Evolutionary conservation across 2,888 invertebrate genomes (phyloP).

Genomic region (Anagyrus pseudococci): DNA sequence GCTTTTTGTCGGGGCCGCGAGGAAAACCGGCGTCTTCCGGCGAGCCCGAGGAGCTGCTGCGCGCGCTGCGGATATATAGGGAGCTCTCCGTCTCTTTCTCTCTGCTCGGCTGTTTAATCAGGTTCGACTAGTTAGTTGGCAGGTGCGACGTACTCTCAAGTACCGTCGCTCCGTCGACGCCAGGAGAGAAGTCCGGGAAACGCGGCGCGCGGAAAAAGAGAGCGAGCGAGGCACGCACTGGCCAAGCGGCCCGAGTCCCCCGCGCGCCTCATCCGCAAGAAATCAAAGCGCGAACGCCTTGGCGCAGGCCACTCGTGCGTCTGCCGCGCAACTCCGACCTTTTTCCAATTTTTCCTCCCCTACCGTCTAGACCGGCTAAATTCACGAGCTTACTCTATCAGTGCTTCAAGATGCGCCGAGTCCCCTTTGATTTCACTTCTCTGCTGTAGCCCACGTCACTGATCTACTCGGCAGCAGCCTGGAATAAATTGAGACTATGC

Average conservation of each 20-base stretch:
- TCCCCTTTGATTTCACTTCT: background rate
- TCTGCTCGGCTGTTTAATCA: slow-evolving; percentile 61
- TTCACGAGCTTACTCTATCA: background rate
- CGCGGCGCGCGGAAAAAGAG: background rate
- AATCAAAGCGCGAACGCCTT: background rate
- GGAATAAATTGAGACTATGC: no score
- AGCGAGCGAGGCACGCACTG: slow-evolving; percentile 7
- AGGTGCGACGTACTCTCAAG: slow-evolving; percentile 53
- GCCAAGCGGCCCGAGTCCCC: background rate
- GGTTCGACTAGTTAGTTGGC: slow-evolving; percentile 61
- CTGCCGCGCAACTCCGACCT: no score
- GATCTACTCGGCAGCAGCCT: no score
- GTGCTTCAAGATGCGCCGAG: no score
- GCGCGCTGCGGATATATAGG: background rate
- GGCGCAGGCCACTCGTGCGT: background rate
- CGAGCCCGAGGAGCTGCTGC: no score
- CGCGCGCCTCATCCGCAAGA: no score
- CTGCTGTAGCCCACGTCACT: background rate
- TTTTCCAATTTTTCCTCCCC: background rate
- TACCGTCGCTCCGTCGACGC: slow-evolving; percentile 38
- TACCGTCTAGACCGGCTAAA: background rate
- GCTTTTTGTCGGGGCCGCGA: background rate
- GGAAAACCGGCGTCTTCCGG: background rate
- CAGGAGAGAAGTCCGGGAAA: slow-evolving; percentile 40
- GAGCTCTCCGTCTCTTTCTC: no score